Evolutionary conservation across 1,140 invertebrate species (phyloP), one percentile per base, ranked within the genome.

Genomic region (Pararge aegeria): DNA sequence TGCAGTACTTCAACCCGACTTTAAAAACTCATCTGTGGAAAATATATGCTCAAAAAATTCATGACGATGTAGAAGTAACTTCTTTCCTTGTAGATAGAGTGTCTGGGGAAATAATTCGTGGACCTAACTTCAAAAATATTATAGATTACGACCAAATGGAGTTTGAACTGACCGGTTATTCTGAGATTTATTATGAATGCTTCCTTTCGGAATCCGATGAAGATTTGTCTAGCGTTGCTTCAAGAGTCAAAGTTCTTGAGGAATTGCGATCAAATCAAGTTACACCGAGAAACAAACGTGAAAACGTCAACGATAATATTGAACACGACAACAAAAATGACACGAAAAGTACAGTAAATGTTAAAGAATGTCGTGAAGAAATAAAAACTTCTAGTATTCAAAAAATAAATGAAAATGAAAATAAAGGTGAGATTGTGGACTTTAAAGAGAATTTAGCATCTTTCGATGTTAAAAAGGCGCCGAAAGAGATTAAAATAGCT

Each of bases 101-200:
- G 0, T 88, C 85, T 4, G 75, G 75, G 5, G 82, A 88, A 73
- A 81, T 83, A 13, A 78, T 88, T 29, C 61, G 85, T 13, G 80
- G 83, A 1, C 71, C 73, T 0, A 57, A 66, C 0, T 87, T 88
- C 42, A 83, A 83, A 62, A 88, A 88, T 61, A 68, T 87, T 1
- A 84, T 88, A 24, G 82, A 88, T 64, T 87, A 85, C 21, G 62
- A 63, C 19, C 74, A 80, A 58, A 85, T 85, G 70, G 80, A 84
- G 5, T 87, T 88, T 53, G 82, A 87, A 60, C 13, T 88, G 10
- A 74, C 66, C 5, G 80, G 76, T 7, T 78, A 76, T 27, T 76
- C 71, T 0, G 83, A 85, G 56, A 78, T 87, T 42, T 88, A 88
- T 66, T 80, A 80, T 44, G 80, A 85, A 48, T 75, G 71, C 20